Base-by-base conservation (phyloP, 2,888 invertebrate genomes). In the Rutpela maculata region DNA sequence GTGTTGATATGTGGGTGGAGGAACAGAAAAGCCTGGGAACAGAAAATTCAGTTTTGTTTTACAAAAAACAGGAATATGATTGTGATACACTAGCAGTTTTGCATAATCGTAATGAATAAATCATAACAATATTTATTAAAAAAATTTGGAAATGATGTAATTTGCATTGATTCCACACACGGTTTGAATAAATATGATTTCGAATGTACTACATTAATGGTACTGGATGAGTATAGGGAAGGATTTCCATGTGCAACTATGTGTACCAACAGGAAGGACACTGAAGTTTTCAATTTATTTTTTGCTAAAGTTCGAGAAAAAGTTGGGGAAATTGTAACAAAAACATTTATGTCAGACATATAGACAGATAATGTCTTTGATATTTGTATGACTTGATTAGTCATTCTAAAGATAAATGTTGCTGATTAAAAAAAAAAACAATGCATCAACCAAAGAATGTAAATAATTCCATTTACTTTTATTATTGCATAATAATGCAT, bases 101-200 rank as follows among this genome's bases (percentile, higher is more conserved):
- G 55, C 55, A 6, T 56, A 55, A 55, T 12, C 5, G 55, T 55
- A 56, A 56, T 56, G 55, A 56, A 56, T 56, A 15, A 15, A 17
- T n/a, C 55, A 11, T n/a, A 55, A 55, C 55, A 55, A 7, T n/a
- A 55, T 55, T 7, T 55, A 12, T 12, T 55, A 65, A 77, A 82
- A 79, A 76, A 77, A 62, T 66, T 57, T 60, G 19, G 31, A 70
- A 62, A 22, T 10, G 22, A 68, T 71, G 10, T 43, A n/a, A 15
- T 50, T 71, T 50, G 50, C 19, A 62, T 22, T 43, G 57, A 31
- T 43, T 70, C 50, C 57, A 22, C 22, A 19, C n/a, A 56, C n/a
- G 55, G 55, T 12, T 15, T 56, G 9, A 56, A 56, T 56, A 56
- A 56, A 56, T 56, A 56, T 15, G 55, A 56, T 56, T 56, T 56